Evolutionary conservation across 2,113 vertebrate species (phyloP), one percentile per base, ranked within the genome.

Genomic region (Ardeotis arabs): DNA sequence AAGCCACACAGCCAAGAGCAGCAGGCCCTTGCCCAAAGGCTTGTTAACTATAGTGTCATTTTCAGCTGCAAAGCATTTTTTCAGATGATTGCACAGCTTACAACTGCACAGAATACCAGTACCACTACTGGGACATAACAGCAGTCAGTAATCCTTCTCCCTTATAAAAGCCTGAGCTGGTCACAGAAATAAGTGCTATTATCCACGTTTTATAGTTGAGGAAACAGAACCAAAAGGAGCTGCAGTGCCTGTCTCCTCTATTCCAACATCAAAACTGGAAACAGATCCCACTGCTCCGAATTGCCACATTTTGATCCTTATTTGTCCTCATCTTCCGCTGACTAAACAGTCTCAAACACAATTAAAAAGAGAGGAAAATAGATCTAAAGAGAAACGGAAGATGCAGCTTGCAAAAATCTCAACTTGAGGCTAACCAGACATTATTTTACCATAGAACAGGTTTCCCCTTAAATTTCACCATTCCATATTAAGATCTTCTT

Each of bases 171-270:
- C 41, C 55, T 37, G 35, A 88, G 45, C 69, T 53, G 29, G 23
- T 62, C 88, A 79, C 25, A 66, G 55, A 92, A 73, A 3, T 56
- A 73, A 84, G 75, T 44, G 58, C 31, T 27, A 56, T 47, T 62
- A 77, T 58, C 55, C 67, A 39, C 70, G 70, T 83, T 95, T 93
- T 80, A 84, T 24, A 93, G 59, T 70, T 55, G 78, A 88, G 37
- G 31, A 91, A 79, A 92, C 85, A 87, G 73, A 92, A 81, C 18
- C 49, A 94, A 70, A 95, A 81, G 24, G 29, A 87, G 16, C 73
- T 75, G 33, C 5, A 81, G 49, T 5, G n/a, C 37, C 28, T 74
- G 37, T 5, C 27, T 10, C 14, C 23, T 84, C 56, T 53, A 19
- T 29, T 77, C 23, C 35, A 85, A 83, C 59, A 45, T 45, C 76